Evolutionary conservation across 2,113 vertebrate genomes (phyloP).

Genomic region (cat (Felis catus)): DNA sequence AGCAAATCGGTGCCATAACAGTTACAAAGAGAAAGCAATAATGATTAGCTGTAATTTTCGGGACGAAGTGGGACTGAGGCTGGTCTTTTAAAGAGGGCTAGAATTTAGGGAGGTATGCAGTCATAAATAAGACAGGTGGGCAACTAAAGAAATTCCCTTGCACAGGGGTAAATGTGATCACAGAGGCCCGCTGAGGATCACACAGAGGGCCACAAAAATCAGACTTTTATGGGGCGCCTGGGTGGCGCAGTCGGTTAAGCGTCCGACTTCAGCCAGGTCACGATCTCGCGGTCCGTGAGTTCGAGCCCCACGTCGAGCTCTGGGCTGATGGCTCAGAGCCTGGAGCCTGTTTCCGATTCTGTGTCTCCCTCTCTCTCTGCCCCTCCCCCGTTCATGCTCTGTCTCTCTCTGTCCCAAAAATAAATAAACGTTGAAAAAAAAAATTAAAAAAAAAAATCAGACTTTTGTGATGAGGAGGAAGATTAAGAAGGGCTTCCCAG

Average conservation of each 20-base stretch:
- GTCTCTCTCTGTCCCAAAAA: too few species aligned
- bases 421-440: too few species aligned
- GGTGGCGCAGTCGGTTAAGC: too few species aligned
- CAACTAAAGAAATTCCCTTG: background rate
- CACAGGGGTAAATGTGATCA: background rate
- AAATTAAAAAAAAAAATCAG: background rate
- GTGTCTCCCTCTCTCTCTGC: too few species aligned
- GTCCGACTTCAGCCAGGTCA: too few species aligned
- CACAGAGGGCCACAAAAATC: background rate
- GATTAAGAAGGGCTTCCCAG: background rate
- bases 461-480: background rate
- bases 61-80: background rate
- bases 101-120: background rate
- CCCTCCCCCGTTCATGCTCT: too few species aligned
- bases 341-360: too few species aligned
- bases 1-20: background rate
- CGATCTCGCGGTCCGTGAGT: too few species aligned
- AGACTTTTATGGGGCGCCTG: background rate
- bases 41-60: background rate
- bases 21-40: background rate
- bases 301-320: too few species aligned
- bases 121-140: background rate
- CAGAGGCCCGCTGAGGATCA: background rate
- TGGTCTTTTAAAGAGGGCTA: background rate
- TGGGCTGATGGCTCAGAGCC: too few species aligned